phyloP scores from a whole-genome alignment of 37 sponge, comb jelly and placozoan species.

The Beroe ovata region DNA sequence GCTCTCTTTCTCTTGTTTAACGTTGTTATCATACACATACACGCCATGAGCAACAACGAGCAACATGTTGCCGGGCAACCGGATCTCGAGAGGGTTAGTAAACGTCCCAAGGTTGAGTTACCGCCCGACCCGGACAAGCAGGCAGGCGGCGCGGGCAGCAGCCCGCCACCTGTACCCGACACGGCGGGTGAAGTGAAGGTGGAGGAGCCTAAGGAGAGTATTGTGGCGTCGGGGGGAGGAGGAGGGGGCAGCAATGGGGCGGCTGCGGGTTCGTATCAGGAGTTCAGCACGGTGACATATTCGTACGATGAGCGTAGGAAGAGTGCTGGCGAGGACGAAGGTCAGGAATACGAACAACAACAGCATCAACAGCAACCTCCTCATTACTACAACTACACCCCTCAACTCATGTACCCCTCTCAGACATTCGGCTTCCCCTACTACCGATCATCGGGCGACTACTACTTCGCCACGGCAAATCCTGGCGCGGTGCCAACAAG shows the following conservation, averaged over 20 bases:
- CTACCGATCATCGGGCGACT: constrained; percentile 31
- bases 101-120: constrained; percentile 27
- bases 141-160: background rate
- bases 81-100: constrained; percentile 43
- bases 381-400: constrained; percentile 20
- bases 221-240: background rate
- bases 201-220: background rate
- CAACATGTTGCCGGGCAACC: constrained; percentile 3
- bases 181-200: constrained; percentile 1
- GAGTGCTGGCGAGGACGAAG: background rate
- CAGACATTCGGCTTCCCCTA: constrained; percentile 31
- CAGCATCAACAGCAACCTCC: background rate
- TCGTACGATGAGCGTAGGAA: background rate
- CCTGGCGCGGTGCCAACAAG: background rate
- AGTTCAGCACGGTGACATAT: background rate
- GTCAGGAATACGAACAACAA: background rate
- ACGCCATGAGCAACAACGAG: background rate
- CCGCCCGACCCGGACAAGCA: background rate
- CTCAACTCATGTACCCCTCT: constrained; percentile 41
- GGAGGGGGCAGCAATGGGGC: background rate
- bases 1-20: background rate
- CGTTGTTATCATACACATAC: background rate
- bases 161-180: background rate
- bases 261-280: background rate
- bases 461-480: constrained; percentile 31